Conservation (phyloP, 2,797 vertebrate genomes). For the Apogon hyalosoma region DNA sequence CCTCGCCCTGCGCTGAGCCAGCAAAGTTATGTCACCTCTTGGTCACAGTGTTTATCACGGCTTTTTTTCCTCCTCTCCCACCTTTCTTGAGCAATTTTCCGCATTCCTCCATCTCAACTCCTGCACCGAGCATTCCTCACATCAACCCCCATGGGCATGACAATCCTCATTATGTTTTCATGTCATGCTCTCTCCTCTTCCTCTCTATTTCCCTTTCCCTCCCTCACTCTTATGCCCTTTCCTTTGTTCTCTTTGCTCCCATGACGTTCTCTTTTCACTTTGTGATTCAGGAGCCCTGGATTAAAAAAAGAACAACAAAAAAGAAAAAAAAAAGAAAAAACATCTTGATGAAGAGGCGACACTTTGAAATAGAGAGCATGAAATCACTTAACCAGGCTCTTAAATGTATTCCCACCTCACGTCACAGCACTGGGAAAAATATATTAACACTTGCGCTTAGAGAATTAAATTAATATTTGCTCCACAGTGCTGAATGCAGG, state of each 20-base stretch:
- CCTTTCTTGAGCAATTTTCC: slow-evolving; percentile 39
- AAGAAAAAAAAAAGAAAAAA: background rate
- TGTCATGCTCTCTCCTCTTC: slow-evolving; percentile 55
- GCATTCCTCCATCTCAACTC: slow-evolving; percentile 52
- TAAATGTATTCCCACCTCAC: slow-evolving; percentile 27
- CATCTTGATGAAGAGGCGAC: slow-evolving; percentile 7
- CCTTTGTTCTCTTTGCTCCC: slow-evolving; percentile 56
- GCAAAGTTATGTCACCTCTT: slow-evolving; percentile 61
- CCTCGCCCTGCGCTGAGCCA: slow-evolving; percentile 40
- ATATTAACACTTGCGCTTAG: slow-evolving; percentile 22
- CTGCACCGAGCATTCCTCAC: slow-evolving; percentile 52
- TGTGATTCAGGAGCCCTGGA: slow-evolving; percentile 3
- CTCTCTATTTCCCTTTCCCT: slow-evolving; percentile 27
- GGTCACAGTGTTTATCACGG: slow-evolving; percentile 40
- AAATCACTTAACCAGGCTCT: slow-evolving; percentile 32
- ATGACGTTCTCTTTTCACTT: slow-evolving; percentile 24
- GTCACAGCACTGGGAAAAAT: slow-evolving; percentile 31
- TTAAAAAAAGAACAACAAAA: slow-evolving; percentile 16
- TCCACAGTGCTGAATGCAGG: slow-evolving; percentile 56
- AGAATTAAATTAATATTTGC: slow-evolving; percentile 61
- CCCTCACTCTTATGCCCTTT: slow-evolving; percentile 42
- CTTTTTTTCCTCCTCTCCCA: background rate
- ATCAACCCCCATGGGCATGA: slow-evolving; percentile 64
- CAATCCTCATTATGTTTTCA: slow-evolving; percentile 78
- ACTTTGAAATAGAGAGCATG: slow-evolving; percentile 3